Evolutionary conservation across 1,140 invertebrate species (phyloP).

Genomic region (Latrodectus geometricus): DNA sequence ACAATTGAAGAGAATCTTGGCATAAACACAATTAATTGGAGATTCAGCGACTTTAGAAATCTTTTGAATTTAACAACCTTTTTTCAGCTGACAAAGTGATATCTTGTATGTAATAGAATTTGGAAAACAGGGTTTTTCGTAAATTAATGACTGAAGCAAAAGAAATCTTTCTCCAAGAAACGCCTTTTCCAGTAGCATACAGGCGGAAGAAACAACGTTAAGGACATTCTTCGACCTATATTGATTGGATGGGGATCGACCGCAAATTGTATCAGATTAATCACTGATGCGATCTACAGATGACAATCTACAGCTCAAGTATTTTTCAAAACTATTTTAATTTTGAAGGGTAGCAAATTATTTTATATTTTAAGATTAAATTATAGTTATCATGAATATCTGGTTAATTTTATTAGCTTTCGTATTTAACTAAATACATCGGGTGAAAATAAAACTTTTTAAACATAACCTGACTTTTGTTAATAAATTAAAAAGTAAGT

Average conservation of each 20-base stretch:
- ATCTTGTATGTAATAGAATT: background rate
- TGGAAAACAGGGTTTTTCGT: background rate
- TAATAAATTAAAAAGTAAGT: too few relatives aligned
- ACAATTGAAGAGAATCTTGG: too few relatives aligned
- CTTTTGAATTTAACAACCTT: background rate
- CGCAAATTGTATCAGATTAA: background rate
- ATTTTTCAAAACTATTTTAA: too few relatives aligned
- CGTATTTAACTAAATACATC: too few relatives aligned
- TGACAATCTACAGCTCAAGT: too few relatives aligned
- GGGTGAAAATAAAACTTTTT: too few relatives aligned
- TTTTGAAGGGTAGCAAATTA: too few relatives aligned
- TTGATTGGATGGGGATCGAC: background rate
- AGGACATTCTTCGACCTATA: background rate
- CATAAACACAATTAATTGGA: background rate
- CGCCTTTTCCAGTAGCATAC: background rate
- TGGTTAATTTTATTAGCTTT: too few relatives aligned
- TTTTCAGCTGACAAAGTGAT: background rate
- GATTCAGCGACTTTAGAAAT: background rate
- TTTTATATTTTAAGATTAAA: too few relatives aligned
- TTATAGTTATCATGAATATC: too few relatives aligned
- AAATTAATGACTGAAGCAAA: background rate
- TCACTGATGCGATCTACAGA: too few relatives aligned
- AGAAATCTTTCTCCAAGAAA: background rate
- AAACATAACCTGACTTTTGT: too few relatives aligned
- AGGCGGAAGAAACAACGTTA: background rate